Evolutionary conservation across 2,797 vertebrate species (phyloP), one percentile per base, ranked within the genome.

Genomic region (Philypnodon macrostomus): DNA sequence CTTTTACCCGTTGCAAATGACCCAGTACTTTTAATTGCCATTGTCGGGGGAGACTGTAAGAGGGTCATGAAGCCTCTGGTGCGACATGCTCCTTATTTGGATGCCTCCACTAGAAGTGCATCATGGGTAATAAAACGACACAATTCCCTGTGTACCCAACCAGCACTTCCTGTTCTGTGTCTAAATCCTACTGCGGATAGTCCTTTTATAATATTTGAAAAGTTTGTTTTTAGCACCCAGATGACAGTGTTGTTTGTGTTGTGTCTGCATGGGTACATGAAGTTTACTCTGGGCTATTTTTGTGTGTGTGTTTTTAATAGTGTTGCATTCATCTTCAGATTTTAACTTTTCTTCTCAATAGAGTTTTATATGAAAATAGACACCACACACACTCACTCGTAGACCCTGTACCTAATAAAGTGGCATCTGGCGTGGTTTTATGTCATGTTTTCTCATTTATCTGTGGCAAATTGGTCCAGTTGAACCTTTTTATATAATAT

Each of bases 1-100:
- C 34, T 40, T 53, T 48, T 54, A 69, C 58, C 10, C 58, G 57
- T 61, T 54, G 53, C 70, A 65, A 54, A 32, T 84, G 84, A 85
- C 84, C 81, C 75, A 75, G 33, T 70, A 77, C 68, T 83, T 41
- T 83, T 85, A 81, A 80, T 78, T 80, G 77, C 63, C 76, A 63
- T 80, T 80, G 70, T 80, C 83, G 27, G 29, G 81, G 79, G 81
- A 84, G 52, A 27, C 36, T 47, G 55, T 63, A 76, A 87, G 62
- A 83, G 79, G 80, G 80, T 77, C 79, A 81, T 12, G 40, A 54
- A 75, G 59, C 68, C 80, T 80, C 81, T 47, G 35, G 74, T 78
- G 83, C 66, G 54, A 57, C 63, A 51, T 61, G 29, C 53, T 75
- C 59, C 54, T 75, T 81, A 79, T 85, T 84, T 81, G 67, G 73